Percentiles rank a stretch among this genome's conserved stretches.
phyloP scores from a whole-genome alignment of 2,888 invertebrate genomes.

The Andrena minutula region DNA sequence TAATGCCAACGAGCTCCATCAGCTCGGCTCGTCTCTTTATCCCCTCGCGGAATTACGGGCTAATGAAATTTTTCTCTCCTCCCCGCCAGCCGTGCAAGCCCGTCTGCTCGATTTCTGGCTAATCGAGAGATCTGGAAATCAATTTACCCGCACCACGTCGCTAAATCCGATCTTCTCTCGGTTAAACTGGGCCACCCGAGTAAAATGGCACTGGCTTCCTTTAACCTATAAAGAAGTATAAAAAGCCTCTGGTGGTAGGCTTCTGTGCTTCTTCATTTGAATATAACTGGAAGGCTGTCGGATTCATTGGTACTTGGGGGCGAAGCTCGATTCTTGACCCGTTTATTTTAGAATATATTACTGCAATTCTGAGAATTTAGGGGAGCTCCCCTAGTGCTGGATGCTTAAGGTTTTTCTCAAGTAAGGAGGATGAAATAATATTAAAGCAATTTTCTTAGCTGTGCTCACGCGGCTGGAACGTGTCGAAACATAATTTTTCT shows the following conservation, averaged over 20 bases:
- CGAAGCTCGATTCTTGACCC: too few species aligned
- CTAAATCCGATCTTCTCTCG: constrained; percentile 29
- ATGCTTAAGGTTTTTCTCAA: too few species aligned
- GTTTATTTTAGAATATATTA: too few species aligned
- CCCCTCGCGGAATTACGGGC: constrained; percentile 24
- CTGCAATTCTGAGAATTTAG: too few species aligned
- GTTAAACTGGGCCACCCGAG: constrained; percentile 12
- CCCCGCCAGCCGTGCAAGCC: not conserved
- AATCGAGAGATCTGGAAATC: constrained; percentile 49
- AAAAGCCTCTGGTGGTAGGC: not conserved
- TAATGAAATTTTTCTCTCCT: constrained; percentile 49
- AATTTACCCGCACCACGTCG: constrained; percentile 8
- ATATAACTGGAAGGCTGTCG: not conserved
- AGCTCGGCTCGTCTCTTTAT: constrained; percentile 27
- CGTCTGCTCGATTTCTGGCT: constrained; percentile 30
- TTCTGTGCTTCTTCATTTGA: not conserved
- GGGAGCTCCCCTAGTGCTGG: too few species aligned
- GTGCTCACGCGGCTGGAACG: too few species aligned
- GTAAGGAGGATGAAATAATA: too few species aligned
- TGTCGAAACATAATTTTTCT: too few species aligned
- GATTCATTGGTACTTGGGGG: too few species aligned
- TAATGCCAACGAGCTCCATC: constrained; percentile 31
- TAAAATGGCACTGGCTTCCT: constrained; percentile 2
- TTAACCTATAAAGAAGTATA: constrained; percentile 9
- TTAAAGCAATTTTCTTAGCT: too few species aligned